Conservation (phyloP, 2,888 invertebrate species). For the Tenthredo amoena region DNA sequence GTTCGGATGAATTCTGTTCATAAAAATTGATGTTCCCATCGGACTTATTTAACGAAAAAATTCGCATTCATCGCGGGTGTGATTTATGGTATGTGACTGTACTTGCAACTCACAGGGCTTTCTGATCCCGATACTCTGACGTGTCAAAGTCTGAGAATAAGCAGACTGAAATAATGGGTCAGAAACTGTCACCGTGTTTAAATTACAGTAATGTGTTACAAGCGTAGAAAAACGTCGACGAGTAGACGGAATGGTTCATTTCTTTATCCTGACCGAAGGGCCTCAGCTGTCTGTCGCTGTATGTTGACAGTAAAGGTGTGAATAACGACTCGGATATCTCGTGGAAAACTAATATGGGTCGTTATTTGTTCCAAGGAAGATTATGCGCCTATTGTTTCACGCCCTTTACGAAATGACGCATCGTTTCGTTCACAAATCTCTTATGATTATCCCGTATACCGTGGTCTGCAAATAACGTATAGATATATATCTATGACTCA, state of each 20-base stretch:
- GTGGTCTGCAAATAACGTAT: background rate
- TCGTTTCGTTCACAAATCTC: conserved; percentile 2
- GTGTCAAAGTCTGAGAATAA: background rate
- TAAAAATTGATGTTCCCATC: background rate
- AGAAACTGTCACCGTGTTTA: background rate
- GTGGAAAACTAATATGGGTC: background rate
- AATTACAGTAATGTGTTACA: background rate
- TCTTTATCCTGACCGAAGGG: background rate
- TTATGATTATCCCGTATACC: background rate
- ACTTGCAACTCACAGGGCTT: conserved; percentile 3
- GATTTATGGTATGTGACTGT: conserved; percentile 18
- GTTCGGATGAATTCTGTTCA: background rate
- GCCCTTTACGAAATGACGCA: conserved; percentile 19
- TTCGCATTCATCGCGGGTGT: conserved; percentile 19
- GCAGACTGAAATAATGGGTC: background rate
- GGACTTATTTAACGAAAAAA: background rate
- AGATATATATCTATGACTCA: conserved; percentile 31
- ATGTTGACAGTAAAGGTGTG: background rate
- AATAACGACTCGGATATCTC: conserved; percentile 1
- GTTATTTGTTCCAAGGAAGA: background rate
- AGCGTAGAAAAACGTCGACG: background rate
- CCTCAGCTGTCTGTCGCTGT: background rate
- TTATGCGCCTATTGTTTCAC: conserved; percentile 10
- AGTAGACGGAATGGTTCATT: background rate
- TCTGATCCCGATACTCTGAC: conserved; percentile 18